Base-by-base conservation (phyloP, 2,113 vertebrate genomes). In the Oncorhynchus keta region DNA sequence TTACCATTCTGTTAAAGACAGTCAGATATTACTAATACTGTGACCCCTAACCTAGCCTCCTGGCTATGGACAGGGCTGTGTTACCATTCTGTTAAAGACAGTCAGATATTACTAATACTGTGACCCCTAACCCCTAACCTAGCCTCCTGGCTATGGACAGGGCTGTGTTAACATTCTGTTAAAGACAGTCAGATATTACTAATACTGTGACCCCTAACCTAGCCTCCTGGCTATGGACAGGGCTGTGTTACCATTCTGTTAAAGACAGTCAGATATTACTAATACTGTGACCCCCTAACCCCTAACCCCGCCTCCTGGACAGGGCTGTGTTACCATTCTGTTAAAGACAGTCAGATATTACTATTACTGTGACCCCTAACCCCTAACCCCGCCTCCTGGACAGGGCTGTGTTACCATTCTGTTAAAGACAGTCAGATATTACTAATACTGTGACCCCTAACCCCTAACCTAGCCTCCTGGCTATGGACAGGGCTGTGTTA, bases 301-400 rank as follows among this genome's bases (percentile, higher is more conserved):
- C 13, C 24, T 24, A 24, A 24, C 24, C n/a, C n/a, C n/a, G 95
- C 57, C 97, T 84, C 73, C 95, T 93, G 76, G 96, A 95, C 0
- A 99, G 93, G 75, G 98, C 97, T 4, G 96, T 99, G 89, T 99
- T 99, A 72, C 98, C 97, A 80, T 98, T 99, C 98, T 99, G 84
- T 57, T 68, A 70, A 39, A 20, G 59, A 71, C 70, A 72, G 13
- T 1, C 14, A 28, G 24, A 24, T n/a, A 71, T 11, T 5, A 26
- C 24, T 67, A 62, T 4, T 5, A 26, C 24, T 67, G 39, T 22
- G 3, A 51, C 13, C 49, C 13, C 2, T 51, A 1, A 49, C 48
- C 48, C 12, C 3, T 14, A 49, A 49, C 48, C 48, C 11, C 98
- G 95, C 57, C 97, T 84, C 73, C 95, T 93, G 76, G 96, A 95